These are phyloP conservation scores for Tenrec ecaudatus DNA, from an alignment of 2,113 vertebrate species.

Conservation along the genomic window DNA sequence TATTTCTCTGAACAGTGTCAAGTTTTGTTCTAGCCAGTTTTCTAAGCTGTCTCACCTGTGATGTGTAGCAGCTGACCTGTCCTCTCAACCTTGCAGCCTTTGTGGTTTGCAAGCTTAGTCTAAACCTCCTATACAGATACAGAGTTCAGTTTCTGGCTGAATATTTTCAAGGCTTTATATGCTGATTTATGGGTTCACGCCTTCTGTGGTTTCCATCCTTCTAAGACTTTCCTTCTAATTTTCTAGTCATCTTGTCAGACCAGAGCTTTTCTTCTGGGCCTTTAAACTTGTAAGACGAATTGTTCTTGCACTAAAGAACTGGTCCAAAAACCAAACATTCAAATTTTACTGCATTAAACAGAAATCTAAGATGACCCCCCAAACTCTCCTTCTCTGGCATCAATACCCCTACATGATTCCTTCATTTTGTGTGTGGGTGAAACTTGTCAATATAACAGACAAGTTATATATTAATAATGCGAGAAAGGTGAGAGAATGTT, in stretches of 20 bases:
- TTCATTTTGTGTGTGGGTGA: background rate
- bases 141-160: background rate
- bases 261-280: background rate
- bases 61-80: background rate
- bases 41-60: background rate
- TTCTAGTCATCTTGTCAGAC: background rate
- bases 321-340: background rate
- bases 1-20: background rate
- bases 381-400: background rate
- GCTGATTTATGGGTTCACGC: background rate
- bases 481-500: background rate
- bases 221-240: background rate
- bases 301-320: background rate
- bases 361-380: background rate
- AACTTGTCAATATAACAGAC: background rate
- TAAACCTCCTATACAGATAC: background rate
- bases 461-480: background rate
- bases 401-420: background rate
- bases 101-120: background rate
- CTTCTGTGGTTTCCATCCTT: background rate
- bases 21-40: background rate
- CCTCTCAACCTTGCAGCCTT: background rate
- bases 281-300: background rate
- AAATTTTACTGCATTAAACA: background rate
- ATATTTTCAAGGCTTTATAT: background rate